Evolutionary conservation across 53 echinoderm and acorn worm species (phyloP).

Genomic region (Glandiceps talaboti): DNA sequence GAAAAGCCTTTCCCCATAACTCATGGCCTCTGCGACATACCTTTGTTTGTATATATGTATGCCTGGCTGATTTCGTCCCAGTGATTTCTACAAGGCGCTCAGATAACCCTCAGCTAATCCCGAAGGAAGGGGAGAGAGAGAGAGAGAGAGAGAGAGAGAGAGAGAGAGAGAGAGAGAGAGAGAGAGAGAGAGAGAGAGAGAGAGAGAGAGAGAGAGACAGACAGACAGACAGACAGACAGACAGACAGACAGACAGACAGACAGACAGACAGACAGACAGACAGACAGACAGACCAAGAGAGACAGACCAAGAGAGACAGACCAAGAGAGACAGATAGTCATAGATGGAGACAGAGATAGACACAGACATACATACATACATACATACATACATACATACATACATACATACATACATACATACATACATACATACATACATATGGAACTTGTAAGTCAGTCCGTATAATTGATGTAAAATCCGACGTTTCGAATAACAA

Average conservation of each 20-base stretch:
- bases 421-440: not conserved
- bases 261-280: not conserved
- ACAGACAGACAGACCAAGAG: not conserved
- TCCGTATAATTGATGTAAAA: too few relatives aligned
- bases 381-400: not conserved
- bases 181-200: constrained; percentile 1
- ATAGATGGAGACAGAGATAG: not conserved
- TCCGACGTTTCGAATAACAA: too few relatives aligned
- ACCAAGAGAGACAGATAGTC: not conserved
- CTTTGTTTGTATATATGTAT: too few relatives aligned
- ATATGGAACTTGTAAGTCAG: too few relatives aligned
- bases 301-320: not conserved
- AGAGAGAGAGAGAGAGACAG: not conserved
- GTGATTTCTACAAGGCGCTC: too few relatives aligned
- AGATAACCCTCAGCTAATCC: too few relatives aligned
- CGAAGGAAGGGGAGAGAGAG: not conserved
- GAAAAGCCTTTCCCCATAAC: too few relatives aligned
- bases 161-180: constrained; percentile 1
- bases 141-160: constrained; percentile 1
- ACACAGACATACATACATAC: not conserved
- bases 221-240: not conserved
- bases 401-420: not conserved
- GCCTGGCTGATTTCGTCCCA: too few relatives aligned
- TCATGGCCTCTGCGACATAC: too few relatives aligned
- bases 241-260: not conserved